Evolutionary conservation across 2,888 invertebrate genomes (phyloP).

Genomic region (Drepana falcataria): DNA sequence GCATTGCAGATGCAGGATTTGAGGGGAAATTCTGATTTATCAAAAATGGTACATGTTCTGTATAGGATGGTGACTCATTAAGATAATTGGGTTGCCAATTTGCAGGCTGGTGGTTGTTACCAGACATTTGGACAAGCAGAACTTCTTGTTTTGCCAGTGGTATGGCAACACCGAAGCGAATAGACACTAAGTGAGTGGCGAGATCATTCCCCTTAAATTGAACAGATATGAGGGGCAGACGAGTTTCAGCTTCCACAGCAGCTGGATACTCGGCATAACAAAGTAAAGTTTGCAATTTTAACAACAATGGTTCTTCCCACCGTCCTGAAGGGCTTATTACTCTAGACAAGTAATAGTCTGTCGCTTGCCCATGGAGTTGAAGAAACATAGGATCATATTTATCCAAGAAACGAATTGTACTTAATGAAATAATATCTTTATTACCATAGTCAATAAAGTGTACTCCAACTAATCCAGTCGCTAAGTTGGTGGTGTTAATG

Average conservation of each 20-base stretch:
- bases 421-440: conserved; percentile 77
- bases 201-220: conserved; percentile 71
- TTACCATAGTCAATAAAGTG: conserved; percentile 85
- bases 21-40: conserved; percentile 65
- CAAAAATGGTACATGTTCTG: conserved; percentile 64
- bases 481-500: conserved; percentile 59
- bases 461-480: conserved; percentile 79
- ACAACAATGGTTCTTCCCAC: conserved; percentile 73
- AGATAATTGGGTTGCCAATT: conserved; percentile 49
- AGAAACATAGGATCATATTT: conserved; percentile 68
- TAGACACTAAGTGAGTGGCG: conserved; percentile 59
- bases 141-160: conserved; percentile 70
- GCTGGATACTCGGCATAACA: conserved; percentile 63
- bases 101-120: conserved; percentile 37
- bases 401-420: conserved; percentile 78
- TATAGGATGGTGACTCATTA: conserved; percentile 41
- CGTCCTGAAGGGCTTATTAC: conserved; percentile 69
- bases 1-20: conserved; percentile 66
- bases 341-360: conserved; percentile 79
- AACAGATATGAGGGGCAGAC: conserved; percentile 63
- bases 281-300: conserved; percentile 59
- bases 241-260: conserved; percentile 54
- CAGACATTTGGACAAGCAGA: conserved; percentile 37
- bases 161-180: conserved; percentile 64
- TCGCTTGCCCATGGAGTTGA: conserved; percentile 77